These are phyloP conservation scores for Agrochola circellaris DNA, from an alignment of 2,888 invertebrate species.

Conservation along the genomic window DNA sequence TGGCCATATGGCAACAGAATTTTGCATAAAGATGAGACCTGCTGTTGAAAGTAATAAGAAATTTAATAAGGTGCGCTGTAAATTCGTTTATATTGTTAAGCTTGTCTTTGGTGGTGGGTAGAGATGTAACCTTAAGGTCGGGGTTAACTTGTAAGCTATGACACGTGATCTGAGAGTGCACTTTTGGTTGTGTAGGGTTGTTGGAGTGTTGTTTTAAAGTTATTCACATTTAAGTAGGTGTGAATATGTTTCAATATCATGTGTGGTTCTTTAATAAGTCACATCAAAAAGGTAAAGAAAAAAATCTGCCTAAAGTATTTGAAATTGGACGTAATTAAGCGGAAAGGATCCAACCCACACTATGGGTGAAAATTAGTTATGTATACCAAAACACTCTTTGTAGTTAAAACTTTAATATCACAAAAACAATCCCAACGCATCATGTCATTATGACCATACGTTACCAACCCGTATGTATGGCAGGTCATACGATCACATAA, in stretches of 20 bases:
- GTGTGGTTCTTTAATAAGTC: background rate
- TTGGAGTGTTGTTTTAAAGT: background rate
- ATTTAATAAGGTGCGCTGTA: conserved; percentile 65
- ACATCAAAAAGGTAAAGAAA: background rate
- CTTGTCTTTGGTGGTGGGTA: conserved; percentile 53
- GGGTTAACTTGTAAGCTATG: conserved; percentile 18
- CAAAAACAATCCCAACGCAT: no score
- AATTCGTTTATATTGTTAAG: conserved; percentile 59
- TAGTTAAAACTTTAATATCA: no score
- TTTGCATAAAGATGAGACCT: conserved; percentile 65
- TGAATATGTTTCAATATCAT: background rate
- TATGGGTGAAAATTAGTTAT: no score
- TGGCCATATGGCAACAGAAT: conserved; percentile 56
- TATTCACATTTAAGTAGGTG: background rate
- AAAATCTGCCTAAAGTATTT: no score
- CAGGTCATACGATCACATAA: no score
- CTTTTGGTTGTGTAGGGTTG: background rate
- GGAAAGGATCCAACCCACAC: no score
- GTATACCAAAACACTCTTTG: no score
- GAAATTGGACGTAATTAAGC: no score
- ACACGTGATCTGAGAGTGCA: background rate
- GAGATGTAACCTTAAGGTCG: conserved; percentile 12
- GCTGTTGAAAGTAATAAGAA: conserved; percentile 62
- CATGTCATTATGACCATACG: no score
- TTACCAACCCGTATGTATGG: no score